These are phyloP conservation scores for Oscheius sp. DNA, from an alignment of 2,888 invertebrate species.

Conservation along the genomic window DNA sequence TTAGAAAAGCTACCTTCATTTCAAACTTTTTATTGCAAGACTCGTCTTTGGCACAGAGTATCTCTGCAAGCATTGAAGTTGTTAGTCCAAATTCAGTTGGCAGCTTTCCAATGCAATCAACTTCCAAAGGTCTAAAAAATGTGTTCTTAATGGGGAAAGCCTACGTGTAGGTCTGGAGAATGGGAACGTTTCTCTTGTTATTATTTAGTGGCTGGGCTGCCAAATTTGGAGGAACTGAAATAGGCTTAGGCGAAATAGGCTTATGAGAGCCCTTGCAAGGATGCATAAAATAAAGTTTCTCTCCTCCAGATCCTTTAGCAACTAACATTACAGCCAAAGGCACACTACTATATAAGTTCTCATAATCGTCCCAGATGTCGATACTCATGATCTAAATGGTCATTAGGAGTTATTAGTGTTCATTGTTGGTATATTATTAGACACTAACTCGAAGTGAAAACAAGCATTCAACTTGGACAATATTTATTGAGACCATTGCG, in stretches of 20 bases:
- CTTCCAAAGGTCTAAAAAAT: neutral
- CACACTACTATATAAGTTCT: constrained; percentile 11
- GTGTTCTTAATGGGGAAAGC: neutral
- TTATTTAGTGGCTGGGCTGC: neutral
- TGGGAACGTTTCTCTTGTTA: neutral
- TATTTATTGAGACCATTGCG: neutral
- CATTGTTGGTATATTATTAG: too few relatives aligned
- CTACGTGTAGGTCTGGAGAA: neutral
- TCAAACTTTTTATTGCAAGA: constrained; percentile 52
- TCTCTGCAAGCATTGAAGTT: constrained; percentile 49
- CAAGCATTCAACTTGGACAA: neutral
- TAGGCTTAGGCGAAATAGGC: neutral
- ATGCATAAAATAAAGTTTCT: constrained; percentile 56
- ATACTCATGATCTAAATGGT: constrained; percentile 3
- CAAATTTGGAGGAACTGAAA: neutral
- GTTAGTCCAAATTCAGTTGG: constrained; percentile 6
- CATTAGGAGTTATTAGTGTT: neutral
- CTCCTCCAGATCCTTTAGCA: constrained; percentile 48
- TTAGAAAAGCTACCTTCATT: too few relatives aligned
- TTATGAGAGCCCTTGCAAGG: constrained; percentile 34
- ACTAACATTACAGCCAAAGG: constrained; percentile 51
- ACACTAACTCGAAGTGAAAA: too few relatives aligned
- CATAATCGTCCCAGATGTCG: constrained; percentile 19
- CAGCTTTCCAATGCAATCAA: neutral
- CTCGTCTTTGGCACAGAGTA: constrained; percentile 54